Conservation (phyloP, 2,797 vertebrate genomes). For the Hipposideros larvatus region DNA sequence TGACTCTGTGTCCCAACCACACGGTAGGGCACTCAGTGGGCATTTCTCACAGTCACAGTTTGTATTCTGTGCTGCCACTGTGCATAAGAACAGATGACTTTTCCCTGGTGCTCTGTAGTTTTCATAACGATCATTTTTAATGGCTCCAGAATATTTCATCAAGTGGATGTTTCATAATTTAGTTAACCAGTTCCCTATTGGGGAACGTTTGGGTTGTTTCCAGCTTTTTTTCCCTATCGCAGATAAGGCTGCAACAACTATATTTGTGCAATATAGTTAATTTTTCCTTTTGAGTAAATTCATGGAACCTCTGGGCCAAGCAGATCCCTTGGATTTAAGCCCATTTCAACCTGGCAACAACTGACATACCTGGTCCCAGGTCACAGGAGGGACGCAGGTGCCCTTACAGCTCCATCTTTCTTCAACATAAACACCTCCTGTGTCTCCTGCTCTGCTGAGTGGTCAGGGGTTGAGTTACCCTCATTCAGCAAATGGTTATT, state of each 20-base stretch:
- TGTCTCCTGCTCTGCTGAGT: neutral
- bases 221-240: conserved; percentile 29
- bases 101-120: conserved; percentile 71
- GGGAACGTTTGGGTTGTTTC: conserved; percentile 78
- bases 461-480: neutral
- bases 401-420: neutral
- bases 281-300: conserved; percentile 65
- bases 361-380: neutral
- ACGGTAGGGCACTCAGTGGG: rapidly evolving
- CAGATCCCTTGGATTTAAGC: neutral
- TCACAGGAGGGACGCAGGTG: neutral
- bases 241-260: neutral
- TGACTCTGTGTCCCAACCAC: neutral
- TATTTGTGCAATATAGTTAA: conserved; percentile 1
- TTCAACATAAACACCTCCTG: neutral
- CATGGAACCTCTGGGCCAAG: neutral
- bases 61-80: conserved; percentile 21
- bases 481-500: conserved; percentile 61
- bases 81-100: conserved; percentile 49
- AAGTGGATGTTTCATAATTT: conserved; percentile 76
- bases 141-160: conserved; percentile 76
- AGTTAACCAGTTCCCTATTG: conserved; percentile 75
- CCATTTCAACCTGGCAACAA: neutral
- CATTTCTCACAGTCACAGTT: neutral
- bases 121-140: conserved; percentile 77